Evolutionary conservation across 2,113 vertebrate species (phyloP), one percentile per base, ranked within the genome.

Genomic region (Ranitomeya variabilis): DNA sequence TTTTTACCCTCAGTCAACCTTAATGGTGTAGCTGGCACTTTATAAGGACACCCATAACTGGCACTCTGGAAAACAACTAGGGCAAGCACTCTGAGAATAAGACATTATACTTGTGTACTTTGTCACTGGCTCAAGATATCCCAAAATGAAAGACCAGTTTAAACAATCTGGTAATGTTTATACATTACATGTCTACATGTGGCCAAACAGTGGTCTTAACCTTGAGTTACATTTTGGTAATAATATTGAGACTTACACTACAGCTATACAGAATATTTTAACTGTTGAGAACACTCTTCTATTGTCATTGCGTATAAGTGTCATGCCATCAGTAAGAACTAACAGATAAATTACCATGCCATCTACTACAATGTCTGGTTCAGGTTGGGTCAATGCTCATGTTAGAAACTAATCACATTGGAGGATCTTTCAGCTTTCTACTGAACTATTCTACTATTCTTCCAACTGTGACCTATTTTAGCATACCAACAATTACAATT

Each of bases 401-500:
- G 62, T 8, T 19, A 64, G 0, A 64, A 64, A 45, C 37, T 45
- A 31, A 31, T 18, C 15, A 6, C 16, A 4, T 15, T 62, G 60
- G 16, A 62, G 60, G 18, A 19, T 62, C 4, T 18, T 62, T 7
- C 7, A 62, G 60, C 19, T 9, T 23, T 69, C n/a, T n/a, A 26
- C 21, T 23, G 10, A 8, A 23, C 10, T 45, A 45, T 45, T 45
- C 37, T 45, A 45, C 37, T 45, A 5, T 45, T 45, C 37, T 45
- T 45, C 37, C 37, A 45, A 45, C 37, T 45, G 5, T 45, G 37
- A 45, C 37, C 15, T 31, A 37, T 67, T 19, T 83, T 66, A 66
- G 18, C 16, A 83, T 21, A n/a, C 18, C 81, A 64, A 45, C 62
- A 83, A n/a, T 66, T 82, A 66, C 81, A 67, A n/a, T 59, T 80